These are phyloP conservation scores for Lucinisca nassula DNA, from an alignment of 2,888 invertebrate species.

Conservation along the genomic window DNA sequence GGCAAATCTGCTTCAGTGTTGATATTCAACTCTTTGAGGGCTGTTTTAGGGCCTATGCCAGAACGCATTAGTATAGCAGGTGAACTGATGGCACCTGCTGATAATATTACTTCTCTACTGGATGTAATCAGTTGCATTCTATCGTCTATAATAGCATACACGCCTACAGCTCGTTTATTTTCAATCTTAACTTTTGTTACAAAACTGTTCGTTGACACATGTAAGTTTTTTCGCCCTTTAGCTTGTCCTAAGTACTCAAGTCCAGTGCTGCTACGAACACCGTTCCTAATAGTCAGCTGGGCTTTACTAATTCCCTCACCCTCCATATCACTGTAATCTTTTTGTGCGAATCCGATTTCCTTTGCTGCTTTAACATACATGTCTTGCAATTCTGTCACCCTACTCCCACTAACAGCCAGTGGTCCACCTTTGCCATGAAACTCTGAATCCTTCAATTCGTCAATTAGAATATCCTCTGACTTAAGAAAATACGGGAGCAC, in stretches of 20 bases:
- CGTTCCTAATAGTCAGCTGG: conserved; percentile 79
- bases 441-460: conserved; percentile 38
- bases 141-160: conserved; percentile 70
- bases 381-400: conserved; percentile 68
- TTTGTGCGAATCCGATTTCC: conserved; percentile 89
- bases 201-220: conserved; percentile 70
- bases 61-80: conserved; percentile 85
- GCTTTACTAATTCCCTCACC: conserved; percentile 79
- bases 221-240: conserved; percentile 73
- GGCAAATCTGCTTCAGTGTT: conserved; percentile 80
- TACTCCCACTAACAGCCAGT: conserved; percentile 72
- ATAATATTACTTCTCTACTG: conserved; percentile 80
- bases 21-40: conserved; percentile 83
- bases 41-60: conserved; percentile 84
- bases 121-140: conserved; percentile 64
- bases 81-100: conserved; percentile 86
- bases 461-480: conserved; percentile 8
- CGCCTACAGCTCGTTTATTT: conserved; percentile 72
- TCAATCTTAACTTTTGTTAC: conserved; percentile 74
- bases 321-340: conserved; percentile 88
- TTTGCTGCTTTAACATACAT: conserved; percentile 89
- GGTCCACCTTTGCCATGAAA: conserved; percentile 81
- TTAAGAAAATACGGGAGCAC: conserved; percentile 29
- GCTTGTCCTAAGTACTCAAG: conserved; percentile 81
- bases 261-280: conserved; percentile 81